These are phyloP conservation scores for Apodemus speciosus DNA, from an alignment of 2,113 vertebrate genomes.

Conservation along the genomic window DNA sequence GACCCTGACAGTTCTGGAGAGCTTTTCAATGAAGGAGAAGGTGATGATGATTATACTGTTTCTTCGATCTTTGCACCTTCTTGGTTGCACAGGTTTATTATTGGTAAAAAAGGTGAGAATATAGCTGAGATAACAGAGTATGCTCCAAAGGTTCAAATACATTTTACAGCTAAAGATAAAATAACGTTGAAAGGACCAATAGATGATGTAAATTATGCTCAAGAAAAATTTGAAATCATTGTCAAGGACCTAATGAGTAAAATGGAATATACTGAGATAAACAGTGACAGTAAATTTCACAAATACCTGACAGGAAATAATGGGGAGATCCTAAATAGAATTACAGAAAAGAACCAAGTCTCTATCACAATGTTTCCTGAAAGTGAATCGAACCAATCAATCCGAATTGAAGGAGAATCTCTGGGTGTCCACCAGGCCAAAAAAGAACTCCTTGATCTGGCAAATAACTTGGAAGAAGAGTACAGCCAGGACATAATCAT, in stretches of 20 bases:
- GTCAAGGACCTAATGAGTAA: conserved; percentile 87
- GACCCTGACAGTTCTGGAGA: conserved; percentile 87
- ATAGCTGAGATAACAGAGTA: conserved; percentile 89
- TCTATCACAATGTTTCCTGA: conserved; percentile 88
- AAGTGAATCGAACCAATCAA: conserved; percentile 89
- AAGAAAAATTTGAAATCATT: conserved; percentile 88
- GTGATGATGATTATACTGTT: conserved; percentile 87
- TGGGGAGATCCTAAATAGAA: conserved; percentile 88
- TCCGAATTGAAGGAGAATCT: conserved; percentile 95
- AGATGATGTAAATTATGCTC: conserved; percentile 87
- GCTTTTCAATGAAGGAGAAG: conserved; percentile 87
- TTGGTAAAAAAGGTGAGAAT: conserved; percentile 90
- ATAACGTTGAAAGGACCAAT: conserved; percentile 88
- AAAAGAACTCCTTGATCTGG: conserved; percentile 95
- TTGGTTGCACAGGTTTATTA: conserved; percentile 91
- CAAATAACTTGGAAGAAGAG: conserved; percentile 92
- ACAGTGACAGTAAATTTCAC: conserved; percentile 88
- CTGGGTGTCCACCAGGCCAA: conserved; percentile 94
- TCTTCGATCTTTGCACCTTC: conserved; percentile 87
- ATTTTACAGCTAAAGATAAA: conserved; percentile 89
- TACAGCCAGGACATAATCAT: conserved; percentile 96
- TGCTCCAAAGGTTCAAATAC: conserved; percentile 87
- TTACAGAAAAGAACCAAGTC: conserved; percentile 90
- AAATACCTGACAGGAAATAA: conserved; percentile 89
- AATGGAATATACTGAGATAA: conserved; percentile 90